Evolutionary conservation across 2,113 vertebrate genomes (phyloP).

Genomic region (Microtus oregoni): DNA sequence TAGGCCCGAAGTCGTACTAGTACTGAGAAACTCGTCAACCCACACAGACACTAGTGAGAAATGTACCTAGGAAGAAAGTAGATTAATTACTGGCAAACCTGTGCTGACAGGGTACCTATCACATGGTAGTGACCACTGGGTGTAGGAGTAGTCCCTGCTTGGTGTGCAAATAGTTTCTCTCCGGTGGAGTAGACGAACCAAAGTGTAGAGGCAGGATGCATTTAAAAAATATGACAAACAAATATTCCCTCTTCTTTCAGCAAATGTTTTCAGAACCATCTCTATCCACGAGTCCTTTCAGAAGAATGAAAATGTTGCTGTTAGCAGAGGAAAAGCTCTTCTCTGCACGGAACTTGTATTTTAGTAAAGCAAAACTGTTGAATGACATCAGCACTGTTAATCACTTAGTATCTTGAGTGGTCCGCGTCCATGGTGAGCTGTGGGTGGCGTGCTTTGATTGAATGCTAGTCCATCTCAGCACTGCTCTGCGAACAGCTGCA

Average conservation of each 20-base stretch:
- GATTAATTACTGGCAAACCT: slow-evolving; percentile 38
- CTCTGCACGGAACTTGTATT: neutral
- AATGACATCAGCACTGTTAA: neutral
- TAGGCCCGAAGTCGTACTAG: too few species aligned
- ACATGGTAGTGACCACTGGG: neutral
- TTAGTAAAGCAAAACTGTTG: neutral
- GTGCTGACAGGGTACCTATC: neutral
- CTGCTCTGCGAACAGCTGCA: neutral
- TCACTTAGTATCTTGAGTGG: neutral
- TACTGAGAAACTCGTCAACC: too few species aligned
- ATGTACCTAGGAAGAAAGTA: neutral
- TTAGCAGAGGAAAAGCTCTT: neutral
- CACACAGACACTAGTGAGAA: slow-evolving; percentile 47
- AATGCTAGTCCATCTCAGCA: neutral
- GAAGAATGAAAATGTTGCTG: neutral
- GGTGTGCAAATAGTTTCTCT: neutral
- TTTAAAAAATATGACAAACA: neutral
- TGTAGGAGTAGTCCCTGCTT: neutral
- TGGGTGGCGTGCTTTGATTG: neutral
- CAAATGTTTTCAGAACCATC: neutral
- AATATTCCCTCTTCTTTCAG: neutral
- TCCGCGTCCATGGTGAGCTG: neutral
- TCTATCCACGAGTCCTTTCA: neutral
- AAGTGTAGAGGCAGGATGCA: neutral
- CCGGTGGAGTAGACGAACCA: neutral